Conservation (phyloP, 2,113 vertebrate species). For the Phoenicopterus ruber region DNA sequence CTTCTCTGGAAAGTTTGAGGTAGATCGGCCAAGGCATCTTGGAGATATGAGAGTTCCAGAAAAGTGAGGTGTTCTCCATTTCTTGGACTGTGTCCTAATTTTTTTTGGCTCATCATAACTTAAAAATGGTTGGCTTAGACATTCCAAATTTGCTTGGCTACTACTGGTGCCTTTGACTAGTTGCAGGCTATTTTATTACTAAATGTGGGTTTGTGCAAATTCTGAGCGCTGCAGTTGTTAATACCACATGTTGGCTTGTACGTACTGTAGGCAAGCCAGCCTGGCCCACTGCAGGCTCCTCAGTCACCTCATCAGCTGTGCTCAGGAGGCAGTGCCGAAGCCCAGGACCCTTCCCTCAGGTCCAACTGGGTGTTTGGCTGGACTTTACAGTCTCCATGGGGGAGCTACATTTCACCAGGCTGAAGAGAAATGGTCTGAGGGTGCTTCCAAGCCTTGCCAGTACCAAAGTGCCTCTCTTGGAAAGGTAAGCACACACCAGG, state of each 20-base stretch:
- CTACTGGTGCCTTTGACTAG: constrained; percentile 36
- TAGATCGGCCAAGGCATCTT: constrained; percentile 37
- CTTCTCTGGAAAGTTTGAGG: constrained; percentile 56
- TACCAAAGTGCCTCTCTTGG: neutral
- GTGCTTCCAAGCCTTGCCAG: neutral
- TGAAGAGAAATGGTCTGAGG: neutral
- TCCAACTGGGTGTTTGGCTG: neutral
- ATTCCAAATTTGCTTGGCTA: constrained; percentile 53
- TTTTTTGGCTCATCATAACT: constrained; percentile 45
- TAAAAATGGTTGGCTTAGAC: constrained; percentile 36
- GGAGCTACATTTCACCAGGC: neutral
- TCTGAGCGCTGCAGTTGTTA: neutral
- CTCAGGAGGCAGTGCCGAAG: neutral
- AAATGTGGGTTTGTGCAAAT: constrained; percentile 10
- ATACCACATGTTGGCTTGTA: neutral
- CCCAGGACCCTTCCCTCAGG: neutral
- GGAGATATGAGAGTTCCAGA: constrained; percentile 56
- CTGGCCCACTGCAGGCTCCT: neutral
- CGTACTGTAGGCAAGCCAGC: neutral
- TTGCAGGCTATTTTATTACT: constrained; percentile 51
- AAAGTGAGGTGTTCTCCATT: constrained; percentile 58
- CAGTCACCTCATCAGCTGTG: constrained; percentile 3
- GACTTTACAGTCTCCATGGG: neutral
- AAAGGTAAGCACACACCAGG: neutral
- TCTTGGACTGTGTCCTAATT: constrained; percentile 57